Evolutionary conservation across 2,113 vertebrate species (phyloP), one percentile per base, ranked within the genome.

Genomic region (Dinomys branickii): DNA sequence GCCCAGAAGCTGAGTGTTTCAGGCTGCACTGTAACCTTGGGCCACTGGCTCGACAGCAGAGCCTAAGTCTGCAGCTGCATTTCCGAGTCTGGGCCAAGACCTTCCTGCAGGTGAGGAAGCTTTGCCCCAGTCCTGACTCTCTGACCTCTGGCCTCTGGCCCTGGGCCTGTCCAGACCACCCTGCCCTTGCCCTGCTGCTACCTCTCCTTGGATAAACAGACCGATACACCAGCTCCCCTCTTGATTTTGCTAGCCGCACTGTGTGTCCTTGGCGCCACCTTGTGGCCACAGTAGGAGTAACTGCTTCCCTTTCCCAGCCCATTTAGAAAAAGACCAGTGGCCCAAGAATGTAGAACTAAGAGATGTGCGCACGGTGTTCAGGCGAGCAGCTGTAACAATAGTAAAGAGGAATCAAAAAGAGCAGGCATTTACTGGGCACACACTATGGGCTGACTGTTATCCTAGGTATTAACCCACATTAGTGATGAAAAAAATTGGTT

Each of bases 61-160:
- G 99, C 19, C 98, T 98, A 30, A 99, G 99, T 94, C 97, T 99
- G 75, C 98, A 98, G 91, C 98, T 99, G 94, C 99, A 99, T 87
- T 99, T 99, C 63, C 99, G 99, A 13, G 73, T 99, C 96, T 99
- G 99, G 99, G 99, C 99, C 3, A 98, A 99, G 98, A 99, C 99
- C 81, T 99, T 99, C 97, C 97, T 98, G 7, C 98, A 99, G 98
- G 99, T 99, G 84, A 98, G 80, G 38, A 41, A 73, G 33, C 58
- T 35, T 58, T 13, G 26, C 47, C n/a, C 83, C 61, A 52, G 33
- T n/a, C 71, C 58, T 82, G 58, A 75, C 19, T 67, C 33, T 5
- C 41, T 20, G 33, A n/a, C 38, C 54, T 59, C 78, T 69, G 65
- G 17, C 33, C 22, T 7, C 58, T 59, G 22, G 8, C 58, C 58